Conservation (phyloP, 2,888 invertebrate species). For the Epiperipatus broadwayi region DNA sequence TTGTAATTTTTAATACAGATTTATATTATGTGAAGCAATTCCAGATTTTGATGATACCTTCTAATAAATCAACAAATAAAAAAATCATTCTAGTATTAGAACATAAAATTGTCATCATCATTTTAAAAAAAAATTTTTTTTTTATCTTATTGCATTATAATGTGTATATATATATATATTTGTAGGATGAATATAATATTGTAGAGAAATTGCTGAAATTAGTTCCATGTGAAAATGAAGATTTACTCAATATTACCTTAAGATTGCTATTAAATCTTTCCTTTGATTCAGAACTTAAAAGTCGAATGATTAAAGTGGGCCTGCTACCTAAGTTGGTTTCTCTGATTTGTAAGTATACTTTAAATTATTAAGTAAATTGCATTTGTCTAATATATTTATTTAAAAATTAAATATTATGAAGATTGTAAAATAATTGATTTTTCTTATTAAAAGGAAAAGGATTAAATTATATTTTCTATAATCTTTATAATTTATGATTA, state of each 20-base stretch:
- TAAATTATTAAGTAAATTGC: too few relatives aligned
- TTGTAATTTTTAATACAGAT: too few relatives aligned
- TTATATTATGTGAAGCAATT: too few relatives aligned
- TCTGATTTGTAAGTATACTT: conserved; percentile 16
- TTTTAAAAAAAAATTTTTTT: conserved; percentile 7
- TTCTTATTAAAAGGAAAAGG: background rate
- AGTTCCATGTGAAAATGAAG: conserved; percentile 42
- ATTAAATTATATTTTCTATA: conserved; percentile 9
- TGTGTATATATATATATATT: conserved; percentile 14
- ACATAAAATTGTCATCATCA: too few relatives aligned
- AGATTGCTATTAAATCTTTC: conserved; percentile 83
- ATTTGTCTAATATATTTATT: background rate
- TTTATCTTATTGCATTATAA: conserved; percentile 6
- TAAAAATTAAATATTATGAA: background rate
- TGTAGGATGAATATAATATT: conserved; percentile 46
- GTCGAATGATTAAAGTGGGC: conserved; percentile 72
- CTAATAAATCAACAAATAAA: too few relatives aligned
- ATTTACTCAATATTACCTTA: conserved; percentile 59
- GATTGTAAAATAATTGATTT: background rate
- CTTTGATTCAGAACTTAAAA: conserved; percentile 67
- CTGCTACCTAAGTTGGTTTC: conserved; percentile 72
- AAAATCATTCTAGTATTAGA: too few relatives aligned
- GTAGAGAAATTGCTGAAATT: conserved; percentile 64
- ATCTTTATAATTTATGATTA: too few relatives aligned
- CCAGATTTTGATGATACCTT: too few relatives aligned